Evolutionary conservation across 2,113 vertebrate genomes (phyloP).

Genomic region (Nothocercus nigrocapillus): DNA sequence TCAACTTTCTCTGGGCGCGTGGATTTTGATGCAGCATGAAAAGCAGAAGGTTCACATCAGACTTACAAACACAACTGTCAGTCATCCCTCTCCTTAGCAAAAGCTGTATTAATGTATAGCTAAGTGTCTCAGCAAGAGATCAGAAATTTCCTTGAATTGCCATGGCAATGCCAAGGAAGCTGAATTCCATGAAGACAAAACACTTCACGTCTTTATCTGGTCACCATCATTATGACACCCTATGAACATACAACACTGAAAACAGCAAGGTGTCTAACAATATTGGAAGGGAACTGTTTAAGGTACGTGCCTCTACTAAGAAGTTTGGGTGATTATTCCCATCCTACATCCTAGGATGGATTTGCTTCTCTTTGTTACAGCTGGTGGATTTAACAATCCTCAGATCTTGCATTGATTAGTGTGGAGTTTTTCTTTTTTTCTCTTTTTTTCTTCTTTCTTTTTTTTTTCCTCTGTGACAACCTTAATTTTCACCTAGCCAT

Average conservation of each 20-base stretch:
- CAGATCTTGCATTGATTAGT: background rate
- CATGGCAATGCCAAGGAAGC: conserved; percentile 49
- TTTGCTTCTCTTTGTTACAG: background rate
- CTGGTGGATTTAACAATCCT: background rate
- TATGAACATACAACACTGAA: background rate
- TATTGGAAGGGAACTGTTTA: background rate
- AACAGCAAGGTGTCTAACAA: background rate
- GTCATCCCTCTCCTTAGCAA: conserved; percentile 8
- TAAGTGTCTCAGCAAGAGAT: conserved; percentile 32
- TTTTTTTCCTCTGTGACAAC: background rate
- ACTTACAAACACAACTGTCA: conserved; percentile 8
- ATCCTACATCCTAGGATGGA: background rate
- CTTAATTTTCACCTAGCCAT: background rate
- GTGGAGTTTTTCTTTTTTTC: background rate
- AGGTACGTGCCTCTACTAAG: background rate
- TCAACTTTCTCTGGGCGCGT: background rate
- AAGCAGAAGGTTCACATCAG: conserved; percentile 57
- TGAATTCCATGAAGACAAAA: conserved; percentile 2
- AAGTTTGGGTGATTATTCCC: background rate
- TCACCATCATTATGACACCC: background rate
- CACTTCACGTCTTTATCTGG: background rate
- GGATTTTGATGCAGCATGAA: background rate
- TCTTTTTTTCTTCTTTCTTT: background rate
- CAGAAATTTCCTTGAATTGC: conserved; percentile 25
- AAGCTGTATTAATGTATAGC: conserved; percentile 30